These are phyloP conservation scores for Hermetia illucens DNA, from an alignment of 1,140 invertebrate genomes.

Conservation along the genomic window DNA sequence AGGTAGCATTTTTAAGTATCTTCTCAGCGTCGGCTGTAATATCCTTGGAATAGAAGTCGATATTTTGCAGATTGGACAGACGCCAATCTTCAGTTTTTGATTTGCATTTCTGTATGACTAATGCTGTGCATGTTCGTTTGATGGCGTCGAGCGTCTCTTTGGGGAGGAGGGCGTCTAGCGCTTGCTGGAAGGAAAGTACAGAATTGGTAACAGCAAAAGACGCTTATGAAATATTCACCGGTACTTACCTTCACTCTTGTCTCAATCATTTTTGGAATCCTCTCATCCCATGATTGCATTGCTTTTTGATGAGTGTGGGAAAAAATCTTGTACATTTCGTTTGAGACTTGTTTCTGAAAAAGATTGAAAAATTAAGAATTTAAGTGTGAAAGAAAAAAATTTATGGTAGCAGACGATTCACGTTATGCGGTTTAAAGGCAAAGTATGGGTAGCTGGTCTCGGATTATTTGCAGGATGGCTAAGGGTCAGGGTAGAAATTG, in stretches of 20 bases:
- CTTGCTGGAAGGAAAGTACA: conserved; percentile 3
- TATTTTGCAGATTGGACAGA: conserved; percentile 11
- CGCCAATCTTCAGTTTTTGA: conserved; percentile 5
- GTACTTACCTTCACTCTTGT: conserved; percentile 10
- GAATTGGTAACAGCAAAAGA: not conserved
- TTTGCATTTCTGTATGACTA: conserved; percentile 10
- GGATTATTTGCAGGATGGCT: too few relatives aligned
- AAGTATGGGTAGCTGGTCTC: too few relatives aligned
- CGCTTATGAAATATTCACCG: not conserved
- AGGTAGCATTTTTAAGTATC: conserved; percentile 2
- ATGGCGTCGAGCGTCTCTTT: conserved; percentile 15
- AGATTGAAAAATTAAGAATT: not conserved
- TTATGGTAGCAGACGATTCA: too few relatives aligned
- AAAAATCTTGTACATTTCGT: conserved; percentile 14
- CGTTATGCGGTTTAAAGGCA: too few relatives aligned
- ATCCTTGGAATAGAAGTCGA: conserved; percentile 23
- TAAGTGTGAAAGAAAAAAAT: not conserved
- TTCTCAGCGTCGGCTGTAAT: conserved; percentile 6
- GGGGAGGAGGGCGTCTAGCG: conserved; percentile 17
- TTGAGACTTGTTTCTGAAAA: conserved; percentile 6
- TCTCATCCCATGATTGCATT: conserved; percentile 12
- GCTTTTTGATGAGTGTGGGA: conserved; percentile 8
- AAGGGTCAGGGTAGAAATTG: too few relatives aligned
- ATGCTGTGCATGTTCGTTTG: conserved; percentile 14
- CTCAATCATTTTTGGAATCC: conserved; percentile 13